Evolutionary conservation across 2,797 vertebrate genomes (phyloP), one percentile per base, ranked within the genome.

Genomic region (Halcyon smyrnensis): DNA sequence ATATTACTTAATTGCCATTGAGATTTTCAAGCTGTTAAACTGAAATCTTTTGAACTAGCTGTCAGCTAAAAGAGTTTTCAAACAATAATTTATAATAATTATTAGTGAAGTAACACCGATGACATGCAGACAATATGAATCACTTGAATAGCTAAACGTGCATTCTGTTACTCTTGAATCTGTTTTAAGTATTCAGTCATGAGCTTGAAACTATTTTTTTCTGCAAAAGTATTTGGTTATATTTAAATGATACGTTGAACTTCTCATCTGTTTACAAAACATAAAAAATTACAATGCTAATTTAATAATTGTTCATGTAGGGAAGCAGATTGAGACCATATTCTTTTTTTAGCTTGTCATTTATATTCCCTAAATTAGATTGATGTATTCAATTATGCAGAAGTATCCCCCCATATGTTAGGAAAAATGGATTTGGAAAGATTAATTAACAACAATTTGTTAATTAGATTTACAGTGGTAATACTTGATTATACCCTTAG

Each of bases 401-500:
- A 90, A 85, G 32, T 84, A 79, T 74, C 41, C 78, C 41, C 77
- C 13, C 45, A 67, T 93, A 93, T 89, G 83, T 84, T 93, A 65
- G 68, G 37, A 65, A 92, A 90, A 94, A 77, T 14, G 78, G 20
- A 70, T 84, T 82, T 90, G 59, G 34, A 91, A 94, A 85, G 18
- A 73, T 90, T 97, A 96, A 95, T 97, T 96, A 93, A 73, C 15
- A 75, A 27, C 30, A 51, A 77, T 95, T 94, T 89, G 25, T 90
- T 90, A 84, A 95, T 95, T 91, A 95, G 57, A 69, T 93, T 86
- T 93, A 74, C 41, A 80, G 27, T 91, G 25, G 15, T 50, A 77
- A 50, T 89, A 56, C 3, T 79, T 79, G 75, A 59, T 79, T 59
- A 87, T 84, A 15, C 24, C 11, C 21, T 84, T 90, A 71, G 57